Conservation (phyloP, 1,140 invertebrate genomes). For the Ips nitidus region DNA sequence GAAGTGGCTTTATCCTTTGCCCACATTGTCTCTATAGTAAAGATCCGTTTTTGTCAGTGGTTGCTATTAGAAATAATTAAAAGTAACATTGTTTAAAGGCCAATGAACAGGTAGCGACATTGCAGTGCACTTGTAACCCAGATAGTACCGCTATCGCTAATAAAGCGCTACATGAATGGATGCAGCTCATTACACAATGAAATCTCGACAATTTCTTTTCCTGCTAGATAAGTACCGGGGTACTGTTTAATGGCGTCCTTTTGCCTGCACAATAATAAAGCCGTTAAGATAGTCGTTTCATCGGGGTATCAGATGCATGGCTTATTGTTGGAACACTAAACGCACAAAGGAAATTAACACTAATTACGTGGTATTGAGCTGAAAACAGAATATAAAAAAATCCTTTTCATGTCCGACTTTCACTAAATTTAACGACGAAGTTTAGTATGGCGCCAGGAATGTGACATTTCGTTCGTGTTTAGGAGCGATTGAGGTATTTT, state of each 20-base stretch:
- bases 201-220: slow-evolving; percentile 1
- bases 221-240: slow-evolving; percentile 1
- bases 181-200: slow-evolving; percentile 6
- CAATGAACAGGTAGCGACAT: neutral
- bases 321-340: neutral
- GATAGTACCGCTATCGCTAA: neutral
- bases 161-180: slow-evolving; percentile 1
- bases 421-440: neutral
- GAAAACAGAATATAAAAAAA: no score
- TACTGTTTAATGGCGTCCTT: neutral
- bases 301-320: neutral
- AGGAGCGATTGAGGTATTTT: neutral
- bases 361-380: no score
- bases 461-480: neutral
- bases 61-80: neutral
- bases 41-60: no score
- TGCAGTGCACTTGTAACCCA: no score
- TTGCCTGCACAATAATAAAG: neutral
- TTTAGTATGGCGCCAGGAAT: neutral
- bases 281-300: neutral
- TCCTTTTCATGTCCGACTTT: neutral
- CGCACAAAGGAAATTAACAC: neutral
- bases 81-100: neutral
- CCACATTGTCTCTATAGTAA: no score
- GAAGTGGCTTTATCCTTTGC: no score